Conservation (phyloP, 2,888 invertebrate genomes). For the Ochlodes sylvanus region DNA sequence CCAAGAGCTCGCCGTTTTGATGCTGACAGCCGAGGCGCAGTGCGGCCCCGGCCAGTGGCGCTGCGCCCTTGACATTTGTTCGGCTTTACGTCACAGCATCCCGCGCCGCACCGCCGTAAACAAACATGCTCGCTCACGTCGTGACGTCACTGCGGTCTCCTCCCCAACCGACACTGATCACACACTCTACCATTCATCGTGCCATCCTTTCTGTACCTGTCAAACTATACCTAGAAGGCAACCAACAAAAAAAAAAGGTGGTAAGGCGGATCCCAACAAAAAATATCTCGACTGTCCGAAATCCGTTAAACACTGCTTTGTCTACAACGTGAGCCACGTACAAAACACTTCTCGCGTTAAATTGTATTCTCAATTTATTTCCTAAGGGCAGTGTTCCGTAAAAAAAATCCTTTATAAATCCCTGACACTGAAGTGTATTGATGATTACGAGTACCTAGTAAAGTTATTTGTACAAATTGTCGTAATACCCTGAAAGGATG, state of each 20-base stretch:
- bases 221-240: too few relatives aligned
- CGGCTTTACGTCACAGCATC: conserved; percentile 3
- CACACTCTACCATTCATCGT: too few relatives aligned
- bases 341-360: neutral
- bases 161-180: neutral
- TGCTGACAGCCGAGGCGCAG: neutral
- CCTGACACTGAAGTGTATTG: too few relatives aligned
- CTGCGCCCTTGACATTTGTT: conserved; percentile 3
- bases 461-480: too few relatives aligned
- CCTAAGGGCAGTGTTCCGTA: neutral
- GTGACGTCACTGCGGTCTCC: neutral
- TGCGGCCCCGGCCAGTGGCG: neutral
- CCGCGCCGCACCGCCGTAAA: conserved; percentile 6
- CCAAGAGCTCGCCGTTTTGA: too few relatives aligned
- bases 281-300: too few relatives aligned
- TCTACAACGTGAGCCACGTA: neutral
- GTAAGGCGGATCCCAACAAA: too few relatives aligned
- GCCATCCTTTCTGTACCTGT: too few relatives aligned
- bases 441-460: too few relatives aligned
- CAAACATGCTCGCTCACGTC: conserved; percentile 6
- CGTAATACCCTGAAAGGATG: too few relatives aligned
- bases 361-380: neutral
- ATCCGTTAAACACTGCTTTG: neutral
- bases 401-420: too few relatives aligned
- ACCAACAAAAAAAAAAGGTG: too few relatives aligned